Conservation (phyloP, 2,797 vertebrate species). For the Micropoecilia bifurca region DNA sequence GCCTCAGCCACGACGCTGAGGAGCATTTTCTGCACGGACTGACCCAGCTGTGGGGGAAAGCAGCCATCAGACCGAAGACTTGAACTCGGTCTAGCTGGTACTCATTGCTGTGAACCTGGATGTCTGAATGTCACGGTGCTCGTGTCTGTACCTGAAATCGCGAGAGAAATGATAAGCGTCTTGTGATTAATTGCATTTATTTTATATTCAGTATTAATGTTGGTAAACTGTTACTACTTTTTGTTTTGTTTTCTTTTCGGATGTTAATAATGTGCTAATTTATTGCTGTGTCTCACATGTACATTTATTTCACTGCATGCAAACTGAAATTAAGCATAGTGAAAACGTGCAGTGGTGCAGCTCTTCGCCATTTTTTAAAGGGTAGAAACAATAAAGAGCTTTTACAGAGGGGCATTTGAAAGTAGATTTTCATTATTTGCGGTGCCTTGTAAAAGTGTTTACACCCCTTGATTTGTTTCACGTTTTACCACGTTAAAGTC, state of each 20-base stretch:
- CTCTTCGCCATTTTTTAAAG: slow-evolving; percentile 83
- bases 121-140: slow-evolving; percentile 95
- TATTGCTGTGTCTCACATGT: slow-evolving; percentile 97
- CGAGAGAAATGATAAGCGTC: slow-evolving; percentile 78
- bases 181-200: slow-evolving; percentile 97
- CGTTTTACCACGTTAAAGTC: neutral
- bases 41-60: slow-evolving; percentile 65
- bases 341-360: slow-evolving; percentile 86
- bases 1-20: slow-evolving; percentile 56
- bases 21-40: slow-evolving; percentile 68
- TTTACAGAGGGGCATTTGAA: slow-evolving; percentile 77
- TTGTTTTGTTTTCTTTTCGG: slow-evolving; percentile 77
- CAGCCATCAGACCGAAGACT: slow-evolving; percentile 67
- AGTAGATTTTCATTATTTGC: slow-evolving; percentile 39
- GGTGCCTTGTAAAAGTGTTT: slow-evolving; percentile 9
- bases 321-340: slow-evolving; percentile 87
- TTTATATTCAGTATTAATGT: slow-evolving; percentile 99
- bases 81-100: slow-evolving; percentile 76
- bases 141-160: slow-evolving; percentile 87
- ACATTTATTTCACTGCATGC: slow-evolving; percentile 92
- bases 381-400: slow-evolving; percentile 92
- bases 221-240: slow-evolving; percentile 94
- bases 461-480: neutral
- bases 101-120: slow-evolving; percentile 87
- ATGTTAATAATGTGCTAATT: slow-evolving; percentile 99